Conservation (phyloP, 2,113 vertebrate genomes). For the Calyptommatus sinebrachiatus region DNA sequence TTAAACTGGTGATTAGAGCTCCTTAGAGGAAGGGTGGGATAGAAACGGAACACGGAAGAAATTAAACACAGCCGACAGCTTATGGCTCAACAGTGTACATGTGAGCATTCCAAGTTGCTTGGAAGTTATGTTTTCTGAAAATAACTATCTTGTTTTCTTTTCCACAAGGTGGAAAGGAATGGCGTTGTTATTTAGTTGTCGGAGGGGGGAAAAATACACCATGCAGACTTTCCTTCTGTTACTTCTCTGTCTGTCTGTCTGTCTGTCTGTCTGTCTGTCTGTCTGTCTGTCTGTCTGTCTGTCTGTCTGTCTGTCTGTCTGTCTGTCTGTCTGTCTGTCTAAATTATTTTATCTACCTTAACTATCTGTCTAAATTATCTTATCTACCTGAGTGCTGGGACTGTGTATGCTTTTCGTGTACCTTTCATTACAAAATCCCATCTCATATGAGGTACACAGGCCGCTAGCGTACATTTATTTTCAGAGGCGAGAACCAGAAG, state of each 20-base stretch:
- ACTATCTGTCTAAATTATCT: too few relatives aligned
- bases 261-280: too few relatives aligned
- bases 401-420: too few relatives aligned
- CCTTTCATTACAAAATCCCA: too few relatives aligned
- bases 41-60: background rate
- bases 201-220: background rate
- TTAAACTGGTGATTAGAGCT: background rate
- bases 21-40: constrained; percentile 1
- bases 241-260: background rate
- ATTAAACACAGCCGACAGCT: background rate
- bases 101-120: background rate
- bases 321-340: too few relatives aligned
- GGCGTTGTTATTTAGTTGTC: background rate
- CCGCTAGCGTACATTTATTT: too few relatives aligned
- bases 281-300: too few relatives aligned
- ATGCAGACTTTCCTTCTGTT: background rate
- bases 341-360: too few relatives aligned
- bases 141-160: background rate
- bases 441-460: too few relatives aligned
- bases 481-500: too few relatives aligned
- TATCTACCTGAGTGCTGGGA: too few relatives aligned
- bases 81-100: background rate
- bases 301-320: too few relatives aligned
- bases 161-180: background rate
- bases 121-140: background rate